phyloP scores from a whole-genome alignment of 1,140 invertebrate species.

The Orchesella cincta region DNA sequence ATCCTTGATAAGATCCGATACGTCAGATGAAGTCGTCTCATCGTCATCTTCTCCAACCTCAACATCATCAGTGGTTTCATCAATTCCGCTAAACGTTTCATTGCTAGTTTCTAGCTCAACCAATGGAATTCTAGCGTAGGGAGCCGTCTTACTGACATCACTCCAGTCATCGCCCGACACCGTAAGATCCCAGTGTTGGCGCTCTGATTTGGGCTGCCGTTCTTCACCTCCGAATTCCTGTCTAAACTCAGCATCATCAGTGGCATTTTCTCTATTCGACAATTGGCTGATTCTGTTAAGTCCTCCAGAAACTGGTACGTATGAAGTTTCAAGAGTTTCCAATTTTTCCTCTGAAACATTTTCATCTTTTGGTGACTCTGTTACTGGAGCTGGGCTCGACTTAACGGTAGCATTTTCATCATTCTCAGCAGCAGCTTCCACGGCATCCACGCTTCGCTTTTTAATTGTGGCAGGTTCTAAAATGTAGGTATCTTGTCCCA shows the following conservation, averaged over 20 bases:
- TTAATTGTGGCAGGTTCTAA: conserved; percentile 36
- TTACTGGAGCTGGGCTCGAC: not conserved
- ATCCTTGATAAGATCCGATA: conserved; percentile 30
- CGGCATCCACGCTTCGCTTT: conserved; percentile 34
- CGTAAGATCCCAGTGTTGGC: conserved; percentile 4
- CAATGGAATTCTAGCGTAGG: not conserved
- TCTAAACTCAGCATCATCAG: not conserved
- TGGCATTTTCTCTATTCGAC: not conserved
- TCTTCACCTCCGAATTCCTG: not conserved
- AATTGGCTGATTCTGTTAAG: not conserved
- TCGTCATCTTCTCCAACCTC: conserved; percentile 49
- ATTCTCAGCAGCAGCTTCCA: not conserved
- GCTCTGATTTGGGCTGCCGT: not conserved
- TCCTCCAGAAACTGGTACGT: not conserved
- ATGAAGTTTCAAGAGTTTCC: conserved; percentile 21
- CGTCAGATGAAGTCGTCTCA: conserved; percentile 21
- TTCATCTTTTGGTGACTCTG: not conserved
- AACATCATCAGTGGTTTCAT: conserved; percentile 43
- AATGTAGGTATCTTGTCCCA: conserved; percentile 47
- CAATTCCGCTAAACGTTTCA: conserved; percentile 17
- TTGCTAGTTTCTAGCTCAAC: conserved; percentile 2
- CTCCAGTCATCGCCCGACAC: not conserved
- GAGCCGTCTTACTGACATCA: not conserved
- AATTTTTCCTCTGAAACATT: conserved; percentile 2
- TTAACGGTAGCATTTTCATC: not conserved